Conservation (phyloP, 2,113 vertebrate species). For the Anoplopoma fimbria region DNA sequence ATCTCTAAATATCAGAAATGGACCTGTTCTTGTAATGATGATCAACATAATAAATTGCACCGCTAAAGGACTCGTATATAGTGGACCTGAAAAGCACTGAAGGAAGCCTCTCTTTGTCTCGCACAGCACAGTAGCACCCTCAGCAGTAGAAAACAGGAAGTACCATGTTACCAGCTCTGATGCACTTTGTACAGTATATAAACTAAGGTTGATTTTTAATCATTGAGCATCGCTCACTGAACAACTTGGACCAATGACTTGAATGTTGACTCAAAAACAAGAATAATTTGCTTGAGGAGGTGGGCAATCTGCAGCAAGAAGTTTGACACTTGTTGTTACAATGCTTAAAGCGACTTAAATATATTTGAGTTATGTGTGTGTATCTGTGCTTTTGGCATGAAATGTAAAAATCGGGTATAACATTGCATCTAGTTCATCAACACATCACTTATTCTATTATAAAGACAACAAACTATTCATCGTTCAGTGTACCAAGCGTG, state of each 20-base stretch:
- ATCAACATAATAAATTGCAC: neutral
- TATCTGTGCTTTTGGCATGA: conserved; percentile 8
- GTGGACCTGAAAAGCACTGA: neutral
- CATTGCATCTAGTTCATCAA: neutral
- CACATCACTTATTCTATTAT: neutral
- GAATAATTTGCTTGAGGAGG: neutral
- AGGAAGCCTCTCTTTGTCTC: neutral
- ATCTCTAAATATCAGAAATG: neutral
- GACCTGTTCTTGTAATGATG: neutral
- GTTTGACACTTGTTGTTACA: conserved; percentile 1
- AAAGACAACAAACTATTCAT: neutral
- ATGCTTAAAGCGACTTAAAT: neutral
- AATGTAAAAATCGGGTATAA: neutral
- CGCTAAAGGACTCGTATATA: neutral
- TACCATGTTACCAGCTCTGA: neutral
- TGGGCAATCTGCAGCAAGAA: neutral
- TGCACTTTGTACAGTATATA: neutral
- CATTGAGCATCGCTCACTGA: neutral
- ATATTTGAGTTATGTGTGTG: conserved; percentile 1
- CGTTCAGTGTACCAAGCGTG: neutral
- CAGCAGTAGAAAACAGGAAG: conserved; percentile 24
- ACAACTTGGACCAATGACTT: conserved; percentile 12
- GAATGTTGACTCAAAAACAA: neutral
- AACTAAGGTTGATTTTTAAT: neutral
- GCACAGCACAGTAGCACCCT: conserved; percentile 22